Base-by-base conservation (phyloP, 2,888 invertebrate genomes). In the Ophion slaviceki region DNA sequence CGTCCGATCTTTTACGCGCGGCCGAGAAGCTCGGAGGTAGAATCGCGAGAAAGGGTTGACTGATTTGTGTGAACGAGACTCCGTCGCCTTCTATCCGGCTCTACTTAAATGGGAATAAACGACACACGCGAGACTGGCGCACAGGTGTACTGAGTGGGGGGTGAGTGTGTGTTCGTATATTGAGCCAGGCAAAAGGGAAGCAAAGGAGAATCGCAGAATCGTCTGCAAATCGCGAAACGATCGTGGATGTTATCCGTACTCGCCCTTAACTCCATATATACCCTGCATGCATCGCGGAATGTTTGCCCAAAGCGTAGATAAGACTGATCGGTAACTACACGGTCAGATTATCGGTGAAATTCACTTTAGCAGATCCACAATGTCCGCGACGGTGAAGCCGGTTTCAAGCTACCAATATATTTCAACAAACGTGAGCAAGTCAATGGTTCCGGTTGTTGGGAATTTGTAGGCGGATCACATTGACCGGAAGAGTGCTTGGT, bases 51-150 rank as follows among this genome's bases (percentile, higher is more conserved):
- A 89, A 91, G 92, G 92, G 91, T 91, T 92, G 92, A 92, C 92
- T 92, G 92, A 92, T 92, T 92, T 92, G 92, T 92, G 92, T 92
- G 92, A 90, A 90, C 92, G 89, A 91, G 89, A 87, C 89, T 88
- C 91, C 90, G 91, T 92, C 92, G 91, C 92, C 92, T 92, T 91
- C 83, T 83, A 76, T 74, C 80, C 77, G 91, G 86, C 90, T 92
- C 90, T 92, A 92, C 92, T 92, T 91, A 92, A 92, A 92, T 92
- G 92, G 92, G 90, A 92, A 92, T 92, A 91, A 92, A 91, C 92
- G 90, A 87, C 87, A 87, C 86, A 80, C 84, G 87, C 82, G 66
- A 80, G 82, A 76, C 45, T 53, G 76, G 79, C 62, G 83, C 84
- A 75, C 87, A 85, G 85, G 84, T 84, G 84, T 84, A 79, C 71